Percentiles rank a stretch among this genome's conserved stretches.
phyloP scores from a whole-genome alignment of 2,797 vertebrate species.

The Micropoecilia bifurca region DNA sequence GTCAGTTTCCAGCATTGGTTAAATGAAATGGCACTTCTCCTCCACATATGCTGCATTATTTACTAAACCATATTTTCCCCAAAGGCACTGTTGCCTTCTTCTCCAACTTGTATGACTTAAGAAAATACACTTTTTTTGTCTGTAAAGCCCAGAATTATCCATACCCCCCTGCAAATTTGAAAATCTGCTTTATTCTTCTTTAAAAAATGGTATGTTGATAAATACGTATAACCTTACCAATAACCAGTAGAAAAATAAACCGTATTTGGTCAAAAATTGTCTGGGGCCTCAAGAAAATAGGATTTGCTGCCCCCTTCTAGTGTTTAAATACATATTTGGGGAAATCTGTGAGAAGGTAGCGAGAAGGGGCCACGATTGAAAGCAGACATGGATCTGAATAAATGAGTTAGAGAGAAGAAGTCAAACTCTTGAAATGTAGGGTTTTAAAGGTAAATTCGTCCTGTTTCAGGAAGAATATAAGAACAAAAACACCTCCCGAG shows the following conservation, averaged over 20 bases:
- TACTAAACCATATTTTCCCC: slow-evolving; percentile 49
- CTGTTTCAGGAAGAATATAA: slow-evolving; percentile 48
- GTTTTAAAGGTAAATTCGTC: slow-evolving; percentile 32
- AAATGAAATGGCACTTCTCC: slow-evolving; percentile 63
- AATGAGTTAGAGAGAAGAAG: background rate
- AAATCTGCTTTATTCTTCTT: background rate
- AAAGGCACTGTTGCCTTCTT: slow-evolving; percentile 24
- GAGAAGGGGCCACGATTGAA: background rate
- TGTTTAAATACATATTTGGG: background rate
- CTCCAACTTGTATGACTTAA: slow-evolving; percentile 27
- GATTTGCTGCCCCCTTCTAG: background rate
- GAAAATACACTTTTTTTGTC: slow-evolving; percentile 24
- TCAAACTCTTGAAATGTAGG: background rate
- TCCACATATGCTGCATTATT: slow-evolving; percentile 51
- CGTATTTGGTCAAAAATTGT: background rate
- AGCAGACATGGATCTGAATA: background rate
- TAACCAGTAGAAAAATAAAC: background rate
- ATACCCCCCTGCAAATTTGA: background rate
- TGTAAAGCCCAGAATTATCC: background rate
- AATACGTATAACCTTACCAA: background rate
- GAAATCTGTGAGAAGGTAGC: background rate
- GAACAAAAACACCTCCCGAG: slow-evolving; percentile 9
- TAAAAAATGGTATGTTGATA: background rate
- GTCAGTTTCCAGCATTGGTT: slow-evolving; percentile 55
- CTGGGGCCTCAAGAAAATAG: background rate